These are phyloP conservation scores for Elymnias hypermnestra DNA, from an alignment of 1,140 invertebrate species.

Conservation along the genomic window DNA sequence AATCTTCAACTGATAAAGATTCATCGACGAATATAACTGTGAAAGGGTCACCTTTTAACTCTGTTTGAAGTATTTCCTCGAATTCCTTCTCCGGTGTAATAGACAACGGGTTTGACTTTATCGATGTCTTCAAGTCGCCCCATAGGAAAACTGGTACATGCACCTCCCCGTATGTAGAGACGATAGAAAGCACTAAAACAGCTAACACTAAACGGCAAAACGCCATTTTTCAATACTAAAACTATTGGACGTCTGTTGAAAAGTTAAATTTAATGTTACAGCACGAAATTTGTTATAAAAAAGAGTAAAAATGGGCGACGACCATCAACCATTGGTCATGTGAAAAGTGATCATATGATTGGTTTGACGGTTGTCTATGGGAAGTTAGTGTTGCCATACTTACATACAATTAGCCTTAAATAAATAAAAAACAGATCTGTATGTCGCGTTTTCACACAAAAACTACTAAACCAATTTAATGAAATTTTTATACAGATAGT, in stretches of 20 bases:
- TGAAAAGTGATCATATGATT: conserved; percentile 40
- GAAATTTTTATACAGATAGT: no score
- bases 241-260: conserved; percentile 47
- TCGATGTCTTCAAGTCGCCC: conserved; percentile 44
- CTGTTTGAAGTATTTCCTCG: conserved; percentile 33
- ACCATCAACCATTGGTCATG: conserved; percentile 64
- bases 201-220: conserved; percentile 57
- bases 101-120: conserved; percentile 44
- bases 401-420: no score
- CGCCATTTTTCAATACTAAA: conserved; percentile 58
- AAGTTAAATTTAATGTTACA: conserved; percentile 31
- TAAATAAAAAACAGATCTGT: no score
- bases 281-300: conserved; percentile 56
- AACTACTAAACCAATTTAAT: no score
- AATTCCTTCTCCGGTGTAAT: conserved; percentile 39
- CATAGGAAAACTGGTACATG: conserved; percentile 66
- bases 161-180: conserved; percentile 40
- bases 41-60: conserved; percentile 41
- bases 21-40: conserved; percentile 63
- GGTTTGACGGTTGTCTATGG: no score
- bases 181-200: conserved; percentile 58
- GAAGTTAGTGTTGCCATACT: no score
- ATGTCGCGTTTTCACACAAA: no score
- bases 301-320: conserved; percentile 56
- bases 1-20: conserved; percentile 69